Base-by-base conservation (phyloP, 2,888 invertebrate genomes). In the Lymantria monacha region DNA sequence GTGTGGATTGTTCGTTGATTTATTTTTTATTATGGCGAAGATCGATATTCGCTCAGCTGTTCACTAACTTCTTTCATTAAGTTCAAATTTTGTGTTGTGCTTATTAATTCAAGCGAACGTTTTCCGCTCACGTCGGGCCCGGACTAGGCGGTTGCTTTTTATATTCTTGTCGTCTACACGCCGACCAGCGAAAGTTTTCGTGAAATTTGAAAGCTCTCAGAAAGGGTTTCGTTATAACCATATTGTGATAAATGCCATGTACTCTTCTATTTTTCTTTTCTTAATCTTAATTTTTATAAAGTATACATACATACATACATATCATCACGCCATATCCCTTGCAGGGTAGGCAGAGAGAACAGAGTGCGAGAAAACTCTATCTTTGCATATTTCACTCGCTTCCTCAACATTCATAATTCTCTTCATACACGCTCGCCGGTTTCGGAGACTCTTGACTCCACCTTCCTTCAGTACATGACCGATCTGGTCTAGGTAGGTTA, bases 81-180 rank as follows among this genome's bases (percentile, higher is more conserved):
- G 91, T 91, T 92, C 90, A 91, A 91, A 91, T 91, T 91, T 89
- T 86, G 85, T 88, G 91, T 90, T 91, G 84, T 87, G 89, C 86
- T 92, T 92, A 91, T 91, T 91, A 91, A 92, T 91, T 91, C 89
- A 88, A 80, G 77, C 72, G 75, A 74, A 71, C 81, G 82, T 81
- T 85, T 81, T 73, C 75, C 66, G 76, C 76, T 80, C 80, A 83
- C 87, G 82, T 76, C 69, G 70, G 31, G 56, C 57, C 53, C 73
- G 70, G 69, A 69, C 73, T 76, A 70, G 67, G 65, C 67, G 64
- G 69, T 66, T 75, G 79, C 73, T 87, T 87, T 89, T 87, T 86
- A 86, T 85, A 85, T 84, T 81, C 78, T 62, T 69, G 71, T 70
- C 78, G 72, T 72, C 72, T 72, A 62, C 61, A 69, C 70, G 68